Evolutionary conservation across 2,113 vertebrate species (phyloP), one percentile per base, ranked within the genome.

Genomic region (Jacana jacana): DNA sequence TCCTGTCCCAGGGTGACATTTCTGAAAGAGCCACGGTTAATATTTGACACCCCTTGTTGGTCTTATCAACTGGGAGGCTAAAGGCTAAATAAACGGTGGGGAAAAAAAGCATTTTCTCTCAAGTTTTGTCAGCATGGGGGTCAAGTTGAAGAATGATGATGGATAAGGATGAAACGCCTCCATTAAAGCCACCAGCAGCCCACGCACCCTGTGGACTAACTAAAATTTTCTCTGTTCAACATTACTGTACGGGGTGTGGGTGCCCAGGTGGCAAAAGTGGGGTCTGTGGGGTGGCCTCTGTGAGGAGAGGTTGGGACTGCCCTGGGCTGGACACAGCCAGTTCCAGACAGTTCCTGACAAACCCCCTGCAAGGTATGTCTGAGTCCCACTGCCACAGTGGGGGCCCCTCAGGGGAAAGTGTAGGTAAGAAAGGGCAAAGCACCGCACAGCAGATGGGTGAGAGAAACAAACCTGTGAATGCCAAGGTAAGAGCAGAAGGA

Each of bases 311-410:
- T 31, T 0, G 0, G 24, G 17, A 18, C 15, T 31, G 1, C 11
- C 17, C 33, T 0, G 0, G 7, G n/a, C 42, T 0, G 0, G 33
- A 33, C 16, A 42, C 52, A 79, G 35, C 19, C 2, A 0, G 7
- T 22, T 83, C 15, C 75, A 76, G 13, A 19, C 12, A 5, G 54
- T 17, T 60, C n/a, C 73, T 20, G 5, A 2, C 20, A 0, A 0
- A 1, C 6, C 14, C 14, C 3, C 8, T 0, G 0, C 37, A 44
- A 27, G 24, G 20, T 5, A 2, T 0, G 0, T 24, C 33, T 39
- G 16, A 17, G 16, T 24, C 42, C 17, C 0, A 0, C 1, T 1
- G 40, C 4, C 0, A 0, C 1, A 11, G 5, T 0, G 0, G 19
- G 2, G 35, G 1, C 0, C 1, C 11, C 2, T 8, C 0, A 51